Evolutionary conservation across 2,888 invertebrate genomes (phyloP), one percentile per base, ranked within the genome.

Genomic region (Dryobota labecula): DNA sequence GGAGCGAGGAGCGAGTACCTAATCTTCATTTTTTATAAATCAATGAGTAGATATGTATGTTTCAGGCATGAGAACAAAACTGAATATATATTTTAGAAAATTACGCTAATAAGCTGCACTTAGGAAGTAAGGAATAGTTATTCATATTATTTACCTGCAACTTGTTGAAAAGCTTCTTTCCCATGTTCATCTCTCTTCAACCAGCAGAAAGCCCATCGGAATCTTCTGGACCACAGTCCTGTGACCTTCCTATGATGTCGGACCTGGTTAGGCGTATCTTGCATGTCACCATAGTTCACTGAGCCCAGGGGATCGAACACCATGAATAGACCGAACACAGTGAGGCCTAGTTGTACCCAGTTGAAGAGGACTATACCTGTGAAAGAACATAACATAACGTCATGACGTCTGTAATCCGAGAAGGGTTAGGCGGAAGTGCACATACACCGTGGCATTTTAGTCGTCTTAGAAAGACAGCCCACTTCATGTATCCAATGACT

Each of bases 281-380:
- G 96, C 90, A 97, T 95, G 83, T 97, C 97, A 27, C 97, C 97
- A 83, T 97, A 97, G 85, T 96, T 96, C 60, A 96, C 96, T 0
- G 97, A 97, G 7, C 98, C 98, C 79, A 98, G 93, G 0, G 98
- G 98, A 90, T 98, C 98, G 91, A 98, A 98, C 60, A 98, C 97
- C 92, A 98, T 95, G 57, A 97, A 97, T 58, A 98, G 95, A 0
- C 98, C 98, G 85, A 98, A 97, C 38, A 98, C 94, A 6, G 98
- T 97, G 18, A 98, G 94, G 1, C 97, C 97, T 68, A 98, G 96
- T 64, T 98, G 96, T 30, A 97, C 97, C 98, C 98, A 98, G 88
- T 98, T 98, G 91, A 97, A 98, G 62, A 98, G 96, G 0, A 98
- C 98, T 84, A 98, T 96, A 76, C 97, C 97, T 97, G 92, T 49